Conservation (phyloP, 2,797 vertebrate genomes). For the Acanthopagrus latus region DNA sequence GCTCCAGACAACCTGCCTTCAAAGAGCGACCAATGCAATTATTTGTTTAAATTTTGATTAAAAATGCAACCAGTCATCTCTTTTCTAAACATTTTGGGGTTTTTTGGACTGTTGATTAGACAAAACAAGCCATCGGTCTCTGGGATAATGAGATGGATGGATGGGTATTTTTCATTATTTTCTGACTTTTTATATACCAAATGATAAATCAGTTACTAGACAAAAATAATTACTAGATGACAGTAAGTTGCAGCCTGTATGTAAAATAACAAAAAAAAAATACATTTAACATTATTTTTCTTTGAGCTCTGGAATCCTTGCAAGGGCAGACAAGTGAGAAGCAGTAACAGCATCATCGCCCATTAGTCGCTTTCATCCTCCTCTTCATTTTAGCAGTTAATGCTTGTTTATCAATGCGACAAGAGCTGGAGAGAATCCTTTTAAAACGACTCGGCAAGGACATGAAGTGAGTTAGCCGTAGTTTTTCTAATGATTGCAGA, state of each 20-base stretch:
- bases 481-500: slow-evolving; percentile 33
- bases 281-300: slow-evolving; percentile 8
- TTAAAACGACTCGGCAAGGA: slow-evolving; percentile 49
- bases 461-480: slow-evolving; percentile 19
- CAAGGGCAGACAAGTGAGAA: neutral
- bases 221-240: neutral
- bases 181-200: neutral
- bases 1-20: no score
- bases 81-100: no score
- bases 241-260: neutral
- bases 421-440: slow-evolving; percentile 48
- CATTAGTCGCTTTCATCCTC: slow-evolving; percentile 37
- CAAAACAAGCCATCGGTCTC: neutral
- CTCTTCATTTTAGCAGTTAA: slow-evolving; percentile 54
- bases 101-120: neutral
- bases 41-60: no score
- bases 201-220: neutral
- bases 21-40: no score
- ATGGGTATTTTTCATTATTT: neutral
- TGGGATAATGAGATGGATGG: neutral
- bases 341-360: neutral
- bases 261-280: no score
- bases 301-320: neutral
- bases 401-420: slow-evolving; percentile 42
- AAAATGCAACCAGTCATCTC: no score